A percentile compares a stretch with the other conserved stretches of the same genome.
These are phyloP conservation scores for Lepilemur ruficaudatus DNA, from an alignment of 2,797 vertebrate species.

Conservation along the genomic window DNA sequence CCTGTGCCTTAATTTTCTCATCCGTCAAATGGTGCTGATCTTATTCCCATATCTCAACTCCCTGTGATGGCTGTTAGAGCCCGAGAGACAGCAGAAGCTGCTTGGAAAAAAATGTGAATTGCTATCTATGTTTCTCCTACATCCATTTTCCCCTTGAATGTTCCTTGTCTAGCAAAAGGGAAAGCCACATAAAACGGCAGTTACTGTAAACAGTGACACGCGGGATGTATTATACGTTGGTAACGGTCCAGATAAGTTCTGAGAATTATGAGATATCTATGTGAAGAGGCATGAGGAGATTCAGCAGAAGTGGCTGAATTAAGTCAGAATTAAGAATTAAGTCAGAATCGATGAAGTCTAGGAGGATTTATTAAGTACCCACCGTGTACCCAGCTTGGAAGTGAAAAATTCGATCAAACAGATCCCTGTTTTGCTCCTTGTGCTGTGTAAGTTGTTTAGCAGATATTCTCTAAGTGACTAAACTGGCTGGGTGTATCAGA, in stretches of 20 bases:
- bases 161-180: not conserved
- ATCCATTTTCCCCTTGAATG: not conserved
- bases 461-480: not conserved
- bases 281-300: not conserved
- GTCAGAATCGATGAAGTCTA: not conserved
- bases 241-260: not conserved
- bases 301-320: not conserved
- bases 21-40: not conserved
- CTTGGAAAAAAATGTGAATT: not conserved
- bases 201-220: not conserved
- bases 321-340: not conserved
- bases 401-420: not conserved
- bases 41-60: not conserved
- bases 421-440: not conserved
- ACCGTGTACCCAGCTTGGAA: not conserved
- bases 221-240: not conserved
- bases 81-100: not conserved
- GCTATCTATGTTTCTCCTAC: not conserved
- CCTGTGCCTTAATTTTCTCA: conserved; percentile 18
- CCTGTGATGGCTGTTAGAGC: not conserved
- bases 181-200: not conserved
- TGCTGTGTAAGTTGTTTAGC: no score
- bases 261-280: not conserved
- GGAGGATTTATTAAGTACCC: not conserved
- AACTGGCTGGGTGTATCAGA: not conserved